phyloP scores from a whole-genome alignment of 2,888 invertebrate genomes.

The Biston stratarius region DNA sequence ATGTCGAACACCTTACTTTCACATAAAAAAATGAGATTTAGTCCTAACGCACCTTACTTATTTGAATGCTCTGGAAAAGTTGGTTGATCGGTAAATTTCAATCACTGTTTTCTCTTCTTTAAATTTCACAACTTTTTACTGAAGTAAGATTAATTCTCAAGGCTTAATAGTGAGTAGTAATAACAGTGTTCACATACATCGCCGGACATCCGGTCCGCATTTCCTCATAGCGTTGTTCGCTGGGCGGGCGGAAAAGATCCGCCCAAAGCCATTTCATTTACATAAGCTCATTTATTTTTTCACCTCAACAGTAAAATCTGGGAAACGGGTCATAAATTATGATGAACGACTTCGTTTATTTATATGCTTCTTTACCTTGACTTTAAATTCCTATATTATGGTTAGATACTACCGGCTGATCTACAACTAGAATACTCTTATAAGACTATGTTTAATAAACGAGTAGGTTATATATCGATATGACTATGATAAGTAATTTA shows the following conservation, averaged over 20 bases:
- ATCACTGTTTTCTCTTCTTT: too few species aligned
- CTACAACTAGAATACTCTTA: background rate
- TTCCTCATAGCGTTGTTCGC: constrained; percentile 59
- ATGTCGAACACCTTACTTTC: too few species aligned
- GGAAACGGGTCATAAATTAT: constrained; percentile 19
- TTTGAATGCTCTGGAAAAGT: too few species aligned
- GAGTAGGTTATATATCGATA: too few species aligned
- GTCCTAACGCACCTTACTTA: too few species aligned
- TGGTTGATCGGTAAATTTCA: too few species aligned
- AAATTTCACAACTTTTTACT: too few species aligned
- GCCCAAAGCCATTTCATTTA: constrained; percentile 52
- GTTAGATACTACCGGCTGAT: constrained; percentile 3
- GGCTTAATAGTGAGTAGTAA: constrained; percentile 53
- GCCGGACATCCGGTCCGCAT: constrained; percentile 74
- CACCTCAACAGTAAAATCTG: constrained; percentile 23
- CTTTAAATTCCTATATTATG: constrained; percentile 10
- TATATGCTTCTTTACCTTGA: too few species aligned
- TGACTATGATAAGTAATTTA: too few species aligned
- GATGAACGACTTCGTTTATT: constrained; percentile 20
- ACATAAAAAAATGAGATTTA: too few species aligned
- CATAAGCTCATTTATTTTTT: constrained; percentile 54
- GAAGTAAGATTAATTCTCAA: constrained; percentile 54
- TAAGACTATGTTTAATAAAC: too few species aligned
- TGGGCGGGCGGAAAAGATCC: constrained; percentile 53
- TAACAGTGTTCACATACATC: constrained; percentile 59